These are phyloP conservation scores for Phataginus tricuspis DNA, from an alignment of 2,797 vertebrate genomes.

Conservation along the genomic window DNA sequence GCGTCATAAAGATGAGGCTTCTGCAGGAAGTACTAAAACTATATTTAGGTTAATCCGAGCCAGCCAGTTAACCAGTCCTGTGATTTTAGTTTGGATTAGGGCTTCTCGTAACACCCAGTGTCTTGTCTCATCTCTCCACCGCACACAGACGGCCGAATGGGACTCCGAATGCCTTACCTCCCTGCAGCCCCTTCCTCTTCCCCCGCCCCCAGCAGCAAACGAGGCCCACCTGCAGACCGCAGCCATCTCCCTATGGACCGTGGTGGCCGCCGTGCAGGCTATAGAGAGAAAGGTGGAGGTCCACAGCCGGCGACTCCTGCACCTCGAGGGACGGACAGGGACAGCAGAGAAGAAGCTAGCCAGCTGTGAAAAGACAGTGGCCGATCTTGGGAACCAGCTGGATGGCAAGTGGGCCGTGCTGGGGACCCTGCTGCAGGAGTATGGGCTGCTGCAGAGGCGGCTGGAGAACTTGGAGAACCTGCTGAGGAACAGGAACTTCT, in stretches of 20 bases:
- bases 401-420: slow-evolving; percentile 87
- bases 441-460: slow-evolving; percentile 84
- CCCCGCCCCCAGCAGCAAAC: slow-evolving; percentile 68
- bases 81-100: not conserved
- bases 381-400: slow-evolving; percentile 86
- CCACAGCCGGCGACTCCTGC: slow-evolving; percentile 85
- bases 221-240: slow-evolving; percentile 83
- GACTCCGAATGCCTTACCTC: slow-evolving; percentile 82
- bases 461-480: slow-evolving; percentile 87
- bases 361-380: slow-evolving; percentile 86
- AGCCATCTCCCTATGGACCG: slow-evolving; percentile 85
- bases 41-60: not conserved
- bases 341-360: slow-evolving; percentile 85
- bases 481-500: slow-evolving; percentile 86
- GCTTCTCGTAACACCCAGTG: slow-evolving; percentile 23
- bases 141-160: slow-evolving; percentile 84
- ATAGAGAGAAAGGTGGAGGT: slow-evolving; percentile 87
- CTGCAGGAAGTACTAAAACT: not conserved
- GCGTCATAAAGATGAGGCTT: not conserved
- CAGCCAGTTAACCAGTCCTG: not conserved
- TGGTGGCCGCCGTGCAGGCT: slow-evolving; percentile 86
- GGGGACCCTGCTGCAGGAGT: slow-evolving; percentile 87
- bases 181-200: slow-evolving; percentile 77
- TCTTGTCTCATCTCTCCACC: slow-evolving; percentile 53
- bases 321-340: slow-evolving; percentile 85